Evolutionary conservation across 1,140 invertebrate genomes (phyloP).

Genomic region (Drosophila equinoxialis): DNA sequence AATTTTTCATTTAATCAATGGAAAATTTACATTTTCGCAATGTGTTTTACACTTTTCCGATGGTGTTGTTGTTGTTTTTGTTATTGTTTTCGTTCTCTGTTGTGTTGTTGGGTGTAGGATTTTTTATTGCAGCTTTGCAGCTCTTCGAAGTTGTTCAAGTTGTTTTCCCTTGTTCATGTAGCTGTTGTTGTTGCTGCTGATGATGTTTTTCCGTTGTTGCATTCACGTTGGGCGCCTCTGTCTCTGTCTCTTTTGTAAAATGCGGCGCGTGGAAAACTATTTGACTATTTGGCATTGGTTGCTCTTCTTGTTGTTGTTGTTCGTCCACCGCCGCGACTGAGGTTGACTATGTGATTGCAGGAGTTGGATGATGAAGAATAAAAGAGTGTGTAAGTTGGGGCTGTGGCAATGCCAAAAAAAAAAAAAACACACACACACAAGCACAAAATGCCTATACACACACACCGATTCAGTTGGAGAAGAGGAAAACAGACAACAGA

Average conservation of each 20-base stretch:
- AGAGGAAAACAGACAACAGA: conserved; percentile 32
- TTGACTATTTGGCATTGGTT: conserved; percentile 55
- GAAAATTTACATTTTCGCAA: conserved; percentile 72
- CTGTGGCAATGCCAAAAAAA: conserved; percentile 54
- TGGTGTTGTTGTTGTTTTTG: conserved; percentile 30
- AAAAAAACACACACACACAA: conserved; percentile 2
- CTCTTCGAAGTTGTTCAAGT: conserved; percentile 22
- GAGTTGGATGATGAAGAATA: conserved; percentile 32
- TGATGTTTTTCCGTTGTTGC: conserved; percentile 23
- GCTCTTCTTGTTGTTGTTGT: conserved; percentile 38
- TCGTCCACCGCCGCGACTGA: conserved; percentile 43
- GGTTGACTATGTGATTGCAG: conserved; percentile 66
- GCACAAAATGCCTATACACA: not conserved
- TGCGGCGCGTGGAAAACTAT: conserved; percentile 53
- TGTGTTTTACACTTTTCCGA: conserved; percentile 73
- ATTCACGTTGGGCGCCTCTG: conserved; percentile 20
- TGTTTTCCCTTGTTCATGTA: conserved; percentile 17
- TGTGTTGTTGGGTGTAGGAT: conserved; percentile 9
- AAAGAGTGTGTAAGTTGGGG: conserved; percentile 35
- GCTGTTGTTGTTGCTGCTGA: conserved; percentile 27
- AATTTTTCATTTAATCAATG: conserved; percentile 68
- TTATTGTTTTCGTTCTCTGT: not conserved
- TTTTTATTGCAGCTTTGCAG: conserved; percentile 20
- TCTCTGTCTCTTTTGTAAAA: conserved; percentile 46
- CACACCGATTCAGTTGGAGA: not conserved